Percentiles rank a stretch among this genome's conserved stretches.
phyloP scores from a whole-genome alignment of 2,113 vertebrate genomes.

The Artemisiospiza belli region DNA sequence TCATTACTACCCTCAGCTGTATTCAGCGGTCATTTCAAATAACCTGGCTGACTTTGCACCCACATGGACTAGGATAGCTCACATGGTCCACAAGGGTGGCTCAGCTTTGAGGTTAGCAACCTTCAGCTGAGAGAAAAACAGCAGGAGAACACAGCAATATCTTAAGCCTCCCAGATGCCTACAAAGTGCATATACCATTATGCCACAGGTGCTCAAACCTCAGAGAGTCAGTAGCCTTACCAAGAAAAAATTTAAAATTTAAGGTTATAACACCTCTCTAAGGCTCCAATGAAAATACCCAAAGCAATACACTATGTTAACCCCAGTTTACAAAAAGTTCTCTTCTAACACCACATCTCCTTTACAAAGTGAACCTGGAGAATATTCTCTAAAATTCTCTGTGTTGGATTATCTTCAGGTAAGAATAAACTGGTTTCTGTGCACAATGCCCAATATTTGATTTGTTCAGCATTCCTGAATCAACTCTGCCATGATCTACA shows the following conservation, averaged over 20 bases:
- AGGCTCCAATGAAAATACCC: neutral
- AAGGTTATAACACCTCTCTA: neutral
- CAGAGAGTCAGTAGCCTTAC: neutral
- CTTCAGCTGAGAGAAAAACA: neutral
- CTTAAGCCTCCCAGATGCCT: neutral
- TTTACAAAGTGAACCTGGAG: neutral
- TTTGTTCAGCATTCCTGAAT: neutral
- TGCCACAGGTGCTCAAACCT: neutral
- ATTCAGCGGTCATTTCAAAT: slow-evolving; percentile 11
- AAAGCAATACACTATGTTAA: neutral
- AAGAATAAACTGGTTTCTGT: neutral
- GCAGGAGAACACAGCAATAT: neutral
- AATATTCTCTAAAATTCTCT: neutral
- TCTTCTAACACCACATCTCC: neutral
- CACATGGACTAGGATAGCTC: neutral
- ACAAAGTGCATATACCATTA: neutral
- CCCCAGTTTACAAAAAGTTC: neutral
- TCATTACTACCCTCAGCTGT: neutral
- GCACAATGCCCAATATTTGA: neutral
- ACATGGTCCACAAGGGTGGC: neutral
- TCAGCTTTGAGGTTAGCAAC: neutral
- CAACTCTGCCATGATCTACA: neutral
- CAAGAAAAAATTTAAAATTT: neutral
- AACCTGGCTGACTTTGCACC: slow-evolving; percentile 1
- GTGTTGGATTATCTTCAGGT: neutral